Conservation (phyloP, 2,888 invertebrate genomes). For the Vesta saturnalis region DNA sequence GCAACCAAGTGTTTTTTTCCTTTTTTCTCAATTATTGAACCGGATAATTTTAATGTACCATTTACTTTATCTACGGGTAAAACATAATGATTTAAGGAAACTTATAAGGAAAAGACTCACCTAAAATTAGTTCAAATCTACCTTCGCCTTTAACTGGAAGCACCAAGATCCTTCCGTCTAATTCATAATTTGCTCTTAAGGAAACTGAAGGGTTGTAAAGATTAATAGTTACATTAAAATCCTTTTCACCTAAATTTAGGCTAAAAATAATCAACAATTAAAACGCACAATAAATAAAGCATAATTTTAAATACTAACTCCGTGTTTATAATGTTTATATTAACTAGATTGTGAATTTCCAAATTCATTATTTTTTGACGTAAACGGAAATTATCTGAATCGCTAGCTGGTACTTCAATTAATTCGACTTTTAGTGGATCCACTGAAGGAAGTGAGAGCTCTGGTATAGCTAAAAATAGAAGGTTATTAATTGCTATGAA, state of each 20-base stretch:
- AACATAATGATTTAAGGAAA: background rate
- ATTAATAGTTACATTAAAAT: background rate
- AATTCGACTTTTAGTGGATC: background rate
- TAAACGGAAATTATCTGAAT: background rate
- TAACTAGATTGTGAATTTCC: background rate
- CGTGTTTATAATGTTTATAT: background rate
- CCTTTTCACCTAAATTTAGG: background rate
- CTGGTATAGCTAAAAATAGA: background rate
- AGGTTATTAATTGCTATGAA: background rate
- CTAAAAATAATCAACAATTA: too few relatives aligned
- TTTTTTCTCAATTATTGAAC: background rate
- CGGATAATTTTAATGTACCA: background rate
- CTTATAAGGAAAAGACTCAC: background rate
- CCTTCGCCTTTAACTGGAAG: background rate
- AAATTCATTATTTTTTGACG: background rate
- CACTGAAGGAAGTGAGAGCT: background rate
- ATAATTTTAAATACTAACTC: background rate
- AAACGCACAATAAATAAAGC: too few relatives aligned
- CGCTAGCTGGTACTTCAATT: background rate
- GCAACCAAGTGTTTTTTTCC: background rate
- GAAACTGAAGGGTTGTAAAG: background rate
- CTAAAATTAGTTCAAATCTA: background rate
- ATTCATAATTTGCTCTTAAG: conserved; percentile 72
- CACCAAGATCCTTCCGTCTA: conserved; percentile 72
- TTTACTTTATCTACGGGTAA: background rate